phyloP scores from a whole-genome alignment of 2,888 invertebrate species.

The Ephialtes manifestator region DNA sequence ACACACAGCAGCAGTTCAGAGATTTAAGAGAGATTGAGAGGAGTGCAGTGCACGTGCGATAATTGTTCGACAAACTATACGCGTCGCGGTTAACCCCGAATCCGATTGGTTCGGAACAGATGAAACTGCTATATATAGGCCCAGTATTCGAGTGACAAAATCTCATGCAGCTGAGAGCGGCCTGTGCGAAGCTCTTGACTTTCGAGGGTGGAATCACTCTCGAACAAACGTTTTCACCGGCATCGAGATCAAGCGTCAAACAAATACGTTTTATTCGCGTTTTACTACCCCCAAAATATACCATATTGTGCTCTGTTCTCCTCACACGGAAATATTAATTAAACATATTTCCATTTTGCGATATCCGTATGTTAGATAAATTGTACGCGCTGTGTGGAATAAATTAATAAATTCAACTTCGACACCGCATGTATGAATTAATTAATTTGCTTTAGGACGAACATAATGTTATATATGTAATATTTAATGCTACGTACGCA shows the following conservation, averaged over 20 bases:
- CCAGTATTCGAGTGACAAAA: conserved; percentile 51
- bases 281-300: background rate
- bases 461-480: too few species aligned
- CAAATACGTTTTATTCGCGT: conserved; percentile 1
- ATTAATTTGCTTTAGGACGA: too few species aligned
- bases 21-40: conserved; percentile 32
- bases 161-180: conserved; percentile 28
- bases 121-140: conserved; percentile 15
- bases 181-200: conserved; percentile 14
- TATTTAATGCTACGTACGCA: too few species aligned
- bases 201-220: conserved; percentile 28
- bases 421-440: too few species aligned
- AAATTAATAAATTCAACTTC: background rate
- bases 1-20: conserved; percentile 41
- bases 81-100: conserved; percentile 59
- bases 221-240: conserved; percentile 23
- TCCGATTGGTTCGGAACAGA: conserved; percentile 54
- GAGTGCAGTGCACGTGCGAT: conserved; percentile 23
- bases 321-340: background rate
- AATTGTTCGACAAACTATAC: conserved; percentile 64
- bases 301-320: background rate
- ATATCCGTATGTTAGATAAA: background rate
- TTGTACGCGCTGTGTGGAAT: background rate
- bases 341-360: background rate
- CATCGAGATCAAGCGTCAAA: background rate